These are phyloP conservation scores for Xestia ashworthii DNA, from an alignment of 2,888 invertebrate genomes.

Conservation along the genomic window DNA sequence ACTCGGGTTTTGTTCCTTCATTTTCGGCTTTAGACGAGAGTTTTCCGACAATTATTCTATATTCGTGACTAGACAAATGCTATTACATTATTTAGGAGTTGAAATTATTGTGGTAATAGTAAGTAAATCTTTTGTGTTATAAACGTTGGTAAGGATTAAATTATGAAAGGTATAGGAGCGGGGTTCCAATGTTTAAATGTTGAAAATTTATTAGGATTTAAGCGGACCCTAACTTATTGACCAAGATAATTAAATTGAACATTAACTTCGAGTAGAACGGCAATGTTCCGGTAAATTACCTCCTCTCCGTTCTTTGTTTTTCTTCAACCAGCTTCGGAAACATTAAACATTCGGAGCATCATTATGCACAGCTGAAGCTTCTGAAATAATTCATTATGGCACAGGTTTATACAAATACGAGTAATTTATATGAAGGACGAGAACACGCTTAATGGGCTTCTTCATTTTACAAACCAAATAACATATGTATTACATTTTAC, in stretches of 20 bases:
- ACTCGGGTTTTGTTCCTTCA: conserved; percentile 46
- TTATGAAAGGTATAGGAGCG: conserved; percentile 20
- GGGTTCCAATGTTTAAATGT: conserved; percentile 23
- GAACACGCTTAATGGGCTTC: conserved; percentile 1
- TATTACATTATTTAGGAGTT: conserved; percentile 37
- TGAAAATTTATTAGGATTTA: conserved; percentile 48
- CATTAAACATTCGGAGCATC: conserved; percentile 37
- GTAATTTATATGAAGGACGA: conserved; percentile 14
- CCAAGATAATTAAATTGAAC: conserved; percentile 58
- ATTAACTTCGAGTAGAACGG: conserved; percentile 48
- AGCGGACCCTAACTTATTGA: conserved; percentile 57
- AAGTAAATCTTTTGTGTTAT: conserved; percentile 30
- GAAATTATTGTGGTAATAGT: conserved; percentile 10
- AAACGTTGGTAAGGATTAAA: conserved; percentile 22
- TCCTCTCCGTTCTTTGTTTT: conserved; percentile 44
- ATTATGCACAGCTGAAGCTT: conserved; percentile 22
- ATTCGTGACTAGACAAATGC: conserved; percentile 52
- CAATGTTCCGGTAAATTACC: conserved; percentile 51
- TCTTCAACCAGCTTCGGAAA: conserved; percentile 43
- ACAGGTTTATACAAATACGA: conserved; percentile 28
- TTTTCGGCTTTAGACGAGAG: conserved; percentile 48
- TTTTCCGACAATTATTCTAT: conserved; percentile 54
- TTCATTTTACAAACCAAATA: conserved; percentile 11
- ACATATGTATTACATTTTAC: not conserved
- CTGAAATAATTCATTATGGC: conserved; percentile 31